Conservation (phyloP, 53 echinoderm and acorn worm species). For the Echinometra lucunter region DNA sequence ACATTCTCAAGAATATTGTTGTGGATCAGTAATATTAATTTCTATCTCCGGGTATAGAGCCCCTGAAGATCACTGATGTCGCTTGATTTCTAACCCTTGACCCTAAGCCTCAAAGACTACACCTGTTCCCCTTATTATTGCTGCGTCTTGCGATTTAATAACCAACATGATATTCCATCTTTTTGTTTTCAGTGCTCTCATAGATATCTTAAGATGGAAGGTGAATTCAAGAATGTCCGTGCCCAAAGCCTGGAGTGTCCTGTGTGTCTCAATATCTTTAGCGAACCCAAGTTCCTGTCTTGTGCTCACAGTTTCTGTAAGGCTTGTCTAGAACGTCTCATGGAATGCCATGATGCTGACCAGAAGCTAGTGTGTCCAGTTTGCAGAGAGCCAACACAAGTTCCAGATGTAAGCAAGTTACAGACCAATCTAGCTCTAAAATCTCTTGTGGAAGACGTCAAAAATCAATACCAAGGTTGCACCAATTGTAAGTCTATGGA, state of each 20-base stretch:
- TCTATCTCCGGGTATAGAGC: too few species aligned
- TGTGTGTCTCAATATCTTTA: not conserved
- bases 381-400: not conserved
- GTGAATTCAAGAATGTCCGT: not conserved
- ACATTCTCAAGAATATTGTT: too few species aligned
- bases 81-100: too few species aligned
- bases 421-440: not conserved
- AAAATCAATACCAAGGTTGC: not conserved
- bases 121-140: too few species aligned
- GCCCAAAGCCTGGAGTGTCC: conserved; percentile 35
- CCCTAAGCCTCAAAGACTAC: too few species aligned
- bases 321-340: not conserved
- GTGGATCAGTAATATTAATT: too few species aligned
- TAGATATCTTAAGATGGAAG: not conserved
- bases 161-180: too few species aligned
- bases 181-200: not conserved
- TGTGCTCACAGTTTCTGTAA: conserved; percentile 34
- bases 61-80: too few species aligned
- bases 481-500: not conserved
- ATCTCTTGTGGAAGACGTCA: not conserved
- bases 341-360: not conserved
- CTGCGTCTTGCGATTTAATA: too few species aligned
- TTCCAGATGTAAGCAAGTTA: not conserved
- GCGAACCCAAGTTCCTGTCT: conserved; percentile 9
- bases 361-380: not conserved